Evolutionary conservation across 1,140 invertebrate genomes (phyloP).

Genomic region (Drosophila busckii): DNA sequence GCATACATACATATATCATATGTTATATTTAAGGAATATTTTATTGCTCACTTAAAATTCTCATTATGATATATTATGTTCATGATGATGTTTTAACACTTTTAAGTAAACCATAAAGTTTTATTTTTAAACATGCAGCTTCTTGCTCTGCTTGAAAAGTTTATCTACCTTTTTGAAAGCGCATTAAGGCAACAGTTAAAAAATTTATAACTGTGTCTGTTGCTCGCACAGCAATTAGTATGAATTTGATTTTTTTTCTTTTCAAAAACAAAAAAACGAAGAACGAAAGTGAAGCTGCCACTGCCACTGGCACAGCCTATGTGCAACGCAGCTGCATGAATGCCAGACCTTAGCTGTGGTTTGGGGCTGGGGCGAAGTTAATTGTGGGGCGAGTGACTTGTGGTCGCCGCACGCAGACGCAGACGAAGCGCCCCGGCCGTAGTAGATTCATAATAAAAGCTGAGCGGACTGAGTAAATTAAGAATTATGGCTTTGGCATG

Average conservation of each 20-base stretch:
- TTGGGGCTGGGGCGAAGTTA: constrained; percentile 42
- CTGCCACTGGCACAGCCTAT: constrained; percentile 21
- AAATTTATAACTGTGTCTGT: constrained; percentile 77
- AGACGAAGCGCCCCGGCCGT: constrained; percentile 22
- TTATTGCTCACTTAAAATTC: too few species aligned
- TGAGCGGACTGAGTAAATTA: constrained; percentile 78
- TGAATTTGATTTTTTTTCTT: constrained; percentile 75
- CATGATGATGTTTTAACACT: too few species aligned
- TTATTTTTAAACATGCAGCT: too few species aligned
- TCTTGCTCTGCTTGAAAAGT: too few species aligned
- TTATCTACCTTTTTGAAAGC: constrained; percentile 37
- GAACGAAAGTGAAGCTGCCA: constrained; percentile 39
- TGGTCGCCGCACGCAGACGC: constrained; percentile 69
- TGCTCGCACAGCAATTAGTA: constrained; percentile 78
- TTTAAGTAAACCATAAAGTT: too few species aligned
- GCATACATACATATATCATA: too few species aligned
- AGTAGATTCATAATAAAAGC: constrained; percentile 68
- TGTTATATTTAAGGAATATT: too few species aligned
- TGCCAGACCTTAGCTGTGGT: constrained; percentile 18
- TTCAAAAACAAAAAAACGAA: constrained; percentile 53
- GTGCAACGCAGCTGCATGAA: constrained; percentile 38
- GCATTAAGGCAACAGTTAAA: constrained; percentile 52
- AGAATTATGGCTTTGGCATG: constrained; percentile 78
- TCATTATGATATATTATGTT: too few species aligned
- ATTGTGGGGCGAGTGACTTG: constrained; percentile 49